A percentile compares a stretch with the other conserved stretches of the same genome.
Evolutionary conservation across 1,140 invertebrate genomes (phyloP).

Genomic region (Agrypnia vestita): DNA sequence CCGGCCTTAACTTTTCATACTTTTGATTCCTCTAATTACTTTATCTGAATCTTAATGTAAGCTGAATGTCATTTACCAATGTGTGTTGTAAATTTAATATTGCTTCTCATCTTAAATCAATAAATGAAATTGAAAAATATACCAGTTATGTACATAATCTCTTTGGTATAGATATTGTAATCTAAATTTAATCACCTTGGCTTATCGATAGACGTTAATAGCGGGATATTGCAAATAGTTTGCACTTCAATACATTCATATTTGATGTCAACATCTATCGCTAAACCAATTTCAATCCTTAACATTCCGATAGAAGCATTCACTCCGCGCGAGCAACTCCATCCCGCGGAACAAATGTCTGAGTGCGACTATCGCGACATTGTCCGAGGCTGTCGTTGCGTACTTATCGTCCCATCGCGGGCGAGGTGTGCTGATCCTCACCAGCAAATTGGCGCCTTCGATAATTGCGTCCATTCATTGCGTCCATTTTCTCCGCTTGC

Average conservation of each 20-base stretch:
- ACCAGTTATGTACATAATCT: no score
- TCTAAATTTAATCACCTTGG: no score
- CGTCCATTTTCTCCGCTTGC: constrained; percentile 53
- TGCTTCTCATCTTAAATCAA: no score
- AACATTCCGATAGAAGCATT: background rate
- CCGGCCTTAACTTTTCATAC: no score
- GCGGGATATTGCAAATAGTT: no score
- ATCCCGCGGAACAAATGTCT: background rate
- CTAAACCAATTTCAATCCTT: background rate
- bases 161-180: no score
- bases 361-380: constrained; percentile 10
- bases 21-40: no score
- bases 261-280: background rate
- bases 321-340: background rate
- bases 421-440: constrained; percentile 18
- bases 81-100: no score
- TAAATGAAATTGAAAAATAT: no score
- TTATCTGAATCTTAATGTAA: no score
- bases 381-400: constrained; percentile 19
- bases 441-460: constrained; percentile 57
- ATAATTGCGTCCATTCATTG: constrained; percentile 61
- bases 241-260: background rate
- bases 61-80: no score
- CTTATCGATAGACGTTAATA: no score
- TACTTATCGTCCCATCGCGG: constrained; percentile 13